Evolutionary conservation across 2,113 vertebrate species (phyloP).

Genomic region (Carollia perspicillata): DNA sequence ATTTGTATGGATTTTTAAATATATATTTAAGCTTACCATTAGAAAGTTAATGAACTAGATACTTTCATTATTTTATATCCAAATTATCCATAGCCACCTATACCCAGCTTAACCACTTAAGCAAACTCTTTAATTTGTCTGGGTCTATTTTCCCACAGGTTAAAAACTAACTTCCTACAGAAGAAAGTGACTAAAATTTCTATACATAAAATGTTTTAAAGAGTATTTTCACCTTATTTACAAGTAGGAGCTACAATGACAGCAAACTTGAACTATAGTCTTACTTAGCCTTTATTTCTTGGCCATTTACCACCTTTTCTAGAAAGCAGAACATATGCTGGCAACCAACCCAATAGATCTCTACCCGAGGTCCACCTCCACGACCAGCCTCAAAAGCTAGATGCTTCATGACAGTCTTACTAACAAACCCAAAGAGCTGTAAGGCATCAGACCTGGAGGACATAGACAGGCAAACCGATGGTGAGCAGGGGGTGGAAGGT

Average conservation of each 20-base stretch:
- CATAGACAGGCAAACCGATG: conserved; percentile 92
- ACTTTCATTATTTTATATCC: neutral
- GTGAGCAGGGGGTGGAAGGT: conserved; percentile 91
- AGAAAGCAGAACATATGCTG: neutral
- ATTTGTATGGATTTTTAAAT: neutral
- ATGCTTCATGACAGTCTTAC: neutral
- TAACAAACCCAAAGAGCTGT: neutral
- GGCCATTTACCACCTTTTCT: neutral
- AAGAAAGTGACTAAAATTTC: neutral
- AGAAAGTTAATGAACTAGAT: neutral
- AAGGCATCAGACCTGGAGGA: conserved; percentile 88
- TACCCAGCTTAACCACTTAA: neutral
- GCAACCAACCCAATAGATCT: neutral
- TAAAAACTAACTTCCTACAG: neutral
- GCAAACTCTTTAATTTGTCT: neutral
- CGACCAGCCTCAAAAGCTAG: neutral
- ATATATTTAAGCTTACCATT: neutral
- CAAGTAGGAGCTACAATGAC: neutral
- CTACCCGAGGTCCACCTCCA: neutral
- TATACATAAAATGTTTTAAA: neutral
- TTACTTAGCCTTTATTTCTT: neutral
- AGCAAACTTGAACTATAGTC: neutral
- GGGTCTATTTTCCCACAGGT: neutral
- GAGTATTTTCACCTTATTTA: neutral
- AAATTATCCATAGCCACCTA: neutral